phyloP scores from a whole-genome alignment of 2,113 vertebrate genomes.

The Xenus cinereus region DNA sequence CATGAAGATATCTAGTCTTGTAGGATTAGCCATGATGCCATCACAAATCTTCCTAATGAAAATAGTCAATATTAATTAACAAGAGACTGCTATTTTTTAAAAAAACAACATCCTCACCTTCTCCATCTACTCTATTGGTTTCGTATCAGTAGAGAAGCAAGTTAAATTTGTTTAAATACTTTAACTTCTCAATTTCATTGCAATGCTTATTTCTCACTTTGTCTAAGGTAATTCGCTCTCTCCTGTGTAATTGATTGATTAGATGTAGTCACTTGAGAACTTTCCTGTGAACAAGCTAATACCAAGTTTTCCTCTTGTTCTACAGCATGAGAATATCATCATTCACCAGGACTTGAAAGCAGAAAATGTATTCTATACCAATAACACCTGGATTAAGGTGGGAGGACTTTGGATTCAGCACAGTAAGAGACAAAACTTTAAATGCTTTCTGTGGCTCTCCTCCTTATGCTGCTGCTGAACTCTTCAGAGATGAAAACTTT shows the following conservation, averaged over 20 bases:
- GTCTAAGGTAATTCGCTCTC: background rate
- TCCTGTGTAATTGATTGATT: background rate
- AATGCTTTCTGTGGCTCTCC: conserved; percentile 97
- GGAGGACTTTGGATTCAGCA: conserved; percentile 87
- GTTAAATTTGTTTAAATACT: background rate
- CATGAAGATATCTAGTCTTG: background rate
- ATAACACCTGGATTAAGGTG: conserved; percentile 61
- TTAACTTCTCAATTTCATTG: background rate
- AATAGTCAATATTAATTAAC: background rate
- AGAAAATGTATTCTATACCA: conserved; percentile 93
- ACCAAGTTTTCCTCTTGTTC: conserved; percentile 7
- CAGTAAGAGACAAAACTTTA: conserved; percentile 87
- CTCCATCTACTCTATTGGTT: background rate
- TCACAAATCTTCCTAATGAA: background rate
- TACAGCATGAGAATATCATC: conserved; percentile 92
- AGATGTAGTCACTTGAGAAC: background rate
- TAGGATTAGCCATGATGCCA: background rate
- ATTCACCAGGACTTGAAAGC: conserved; percentile 96
- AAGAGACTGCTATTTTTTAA: background rate
- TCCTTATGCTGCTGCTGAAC: conserved; percentile 92
- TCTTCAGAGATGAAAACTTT: conserved; percentile 90
- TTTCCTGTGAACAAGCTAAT: background rate
- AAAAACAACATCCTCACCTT: background rate
- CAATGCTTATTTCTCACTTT: background rate
- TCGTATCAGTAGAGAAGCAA: background rate